A percentile compares a stretch with the other conserved stretches of the same genome.
Conservation (phyloP, 2,797 vertebrate species). For the Pangasius larnaudii region DNA sequence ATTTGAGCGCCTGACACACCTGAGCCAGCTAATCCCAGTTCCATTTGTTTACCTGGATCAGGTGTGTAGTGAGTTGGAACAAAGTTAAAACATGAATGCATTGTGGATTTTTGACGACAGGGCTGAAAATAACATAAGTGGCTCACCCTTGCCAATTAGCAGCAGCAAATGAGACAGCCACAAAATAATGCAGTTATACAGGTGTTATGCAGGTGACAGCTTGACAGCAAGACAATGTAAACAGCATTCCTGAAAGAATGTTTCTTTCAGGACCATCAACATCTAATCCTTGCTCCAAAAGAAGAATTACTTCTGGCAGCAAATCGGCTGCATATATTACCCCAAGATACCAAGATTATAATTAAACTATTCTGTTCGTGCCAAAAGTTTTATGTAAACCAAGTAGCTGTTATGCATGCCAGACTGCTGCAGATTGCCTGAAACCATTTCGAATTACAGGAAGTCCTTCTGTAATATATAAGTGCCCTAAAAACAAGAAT, state of each 20-base stretch:
- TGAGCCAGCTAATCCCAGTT: slow-evolving; percentile 25
- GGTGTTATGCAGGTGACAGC: not conserved
- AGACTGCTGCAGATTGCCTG: slow-evolving; percentile 5
- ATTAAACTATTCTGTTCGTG: slow-evolving; percentile 4
- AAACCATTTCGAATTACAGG: slow-evolving; percentile 13
- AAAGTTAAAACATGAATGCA: slow-evolving; percentile 5
- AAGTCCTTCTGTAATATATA: slow-evolving; percentile 10
- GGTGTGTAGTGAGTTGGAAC: slow-evolving; percentile 15
- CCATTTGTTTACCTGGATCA: slow-evolving; percentile 21
- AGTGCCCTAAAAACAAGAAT: slow-evolving; percentile 1
- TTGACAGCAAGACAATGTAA: slow-evolving; percentile 8
- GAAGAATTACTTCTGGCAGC: slow-evolving; percentile 7
- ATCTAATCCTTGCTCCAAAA: not conserved
- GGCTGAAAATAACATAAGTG: slow-evolving; percentile 22
- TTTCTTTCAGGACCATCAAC: not conserved
- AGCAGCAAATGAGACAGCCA: slow-evolving; percentile 39
- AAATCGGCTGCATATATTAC: slow-evolving; percentile 20
- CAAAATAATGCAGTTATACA: slow-evolving; percentile 13
- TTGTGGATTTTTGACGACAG: not conserved
- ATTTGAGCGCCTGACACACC: not conserved
- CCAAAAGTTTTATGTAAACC: slow-evolving; percentile 15
- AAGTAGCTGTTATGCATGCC: not conserved
- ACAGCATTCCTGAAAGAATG: not conserved
- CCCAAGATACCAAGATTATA: slow-evolving; percentile 13
- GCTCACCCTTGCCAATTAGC: slow-evolving; percentile 43